Conservation (phyloP, 2,113 vertebrate species). For the Salminus brasiliensis region DNA sequence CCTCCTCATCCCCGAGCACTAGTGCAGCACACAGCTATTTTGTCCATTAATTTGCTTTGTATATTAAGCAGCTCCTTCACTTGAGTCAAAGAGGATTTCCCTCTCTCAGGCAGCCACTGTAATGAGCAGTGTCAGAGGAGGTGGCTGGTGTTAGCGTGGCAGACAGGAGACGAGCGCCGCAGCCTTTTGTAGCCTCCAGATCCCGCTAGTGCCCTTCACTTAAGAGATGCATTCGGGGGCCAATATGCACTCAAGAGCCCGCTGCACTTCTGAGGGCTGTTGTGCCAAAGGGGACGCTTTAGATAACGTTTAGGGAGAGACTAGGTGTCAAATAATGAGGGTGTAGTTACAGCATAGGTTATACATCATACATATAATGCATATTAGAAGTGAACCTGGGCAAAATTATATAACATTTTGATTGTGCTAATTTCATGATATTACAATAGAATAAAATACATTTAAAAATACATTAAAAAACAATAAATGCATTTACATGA, state of each 20-base stretch:
- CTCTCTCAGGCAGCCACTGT: slow-evolving; percentile 60
- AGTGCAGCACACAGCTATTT: slow-evolving; percentile 69
- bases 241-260: slow-evolving; percentile 45
- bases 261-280: slow-evolving; percentile 21
- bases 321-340: neutral
- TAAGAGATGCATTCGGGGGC: slow-evolving; percentile 44
- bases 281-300: neutral
- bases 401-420: too few relatives aligned
- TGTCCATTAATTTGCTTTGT: slow-evolving; percentile 75
- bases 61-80: slow-evolving; percentile 76
- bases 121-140: slow-evolving; percentile 51
- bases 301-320: neutral
- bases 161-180: slow-evolving; percentile 31
- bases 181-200: slow-evolving; percentile 32
- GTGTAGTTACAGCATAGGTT: neutral
- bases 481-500: too few relatives aligned
- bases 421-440: too few relatives aligned
- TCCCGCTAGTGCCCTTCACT: slow-evolving; percentile 33
- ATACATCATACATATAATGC: neutral
- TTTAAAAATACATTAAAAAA: too few relatives aligned
- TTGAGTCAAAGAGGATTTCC: slow-evolving; percentile 72
- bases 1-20: slow-evolving; percentile 51
- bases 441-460: too few relatives aligned
- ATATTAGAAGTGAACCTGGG: too few relatives aligned
- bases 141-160: slow-evolving; percentile 45